Conservation (phyloP, 1,140 invertebrate species). For the Heliconius nattereri region DNA sequence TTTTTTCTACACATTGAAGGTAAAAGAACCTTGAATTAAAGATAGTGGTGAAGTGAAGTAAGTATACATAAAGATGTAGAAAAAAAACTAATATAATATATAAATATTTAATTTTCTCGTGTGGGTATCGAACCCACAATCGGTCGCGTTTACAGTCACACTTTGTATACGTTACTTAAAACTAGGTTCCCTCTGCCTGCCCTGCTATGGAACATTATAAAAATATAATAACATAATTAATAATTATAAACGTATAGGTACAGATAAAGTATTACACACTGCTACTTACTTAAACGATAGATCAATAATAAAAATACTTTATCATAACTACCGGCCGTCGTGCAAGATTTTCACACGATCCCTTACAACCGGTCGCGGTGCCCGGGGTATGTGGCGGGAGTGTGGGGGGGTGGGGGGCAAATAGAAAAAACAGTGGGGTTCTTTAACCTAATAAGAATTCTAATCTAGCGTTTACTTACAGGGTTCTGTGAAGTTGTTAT, state of each 20-base stretch:
- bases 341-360: conserved; percentile 60
- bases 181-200: no score
- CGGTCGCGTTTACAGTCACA: not conserved
- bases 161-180: no score
- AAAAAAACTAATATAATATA: no score
- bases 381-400: no score
- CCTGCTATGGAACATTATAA: no score
- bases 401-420: conserved; percentile 20
- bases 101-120: not conserved
- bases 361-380: conserved; percentile 55
- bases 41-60: no score
- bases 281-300: conserved; percentile 11
- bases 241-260: not conserved
- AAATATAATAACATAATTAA: no score
- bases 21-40: no score
- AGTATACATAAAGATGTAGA: no score
- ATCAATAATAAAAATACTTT: conserved; percentile 35
- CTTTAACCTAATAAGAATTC: conserved; percentile 42
- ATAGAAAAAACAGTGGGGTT: conserved; percentile 48
- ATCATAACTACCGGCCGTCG: conserved; percentile 36
- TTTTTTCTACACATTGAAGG: no score
- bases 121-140: not conserved
- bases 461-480: conserved; percentile 28
- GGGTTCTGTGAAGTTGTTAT: conserved; percentile 23
- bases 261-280: not conserved